These are phyloP conservation scores for Phyllotreta cruciferae DNA, from an alignment of 2,888 invertebrate genomes.

Conservation along the genomic window DNA sequence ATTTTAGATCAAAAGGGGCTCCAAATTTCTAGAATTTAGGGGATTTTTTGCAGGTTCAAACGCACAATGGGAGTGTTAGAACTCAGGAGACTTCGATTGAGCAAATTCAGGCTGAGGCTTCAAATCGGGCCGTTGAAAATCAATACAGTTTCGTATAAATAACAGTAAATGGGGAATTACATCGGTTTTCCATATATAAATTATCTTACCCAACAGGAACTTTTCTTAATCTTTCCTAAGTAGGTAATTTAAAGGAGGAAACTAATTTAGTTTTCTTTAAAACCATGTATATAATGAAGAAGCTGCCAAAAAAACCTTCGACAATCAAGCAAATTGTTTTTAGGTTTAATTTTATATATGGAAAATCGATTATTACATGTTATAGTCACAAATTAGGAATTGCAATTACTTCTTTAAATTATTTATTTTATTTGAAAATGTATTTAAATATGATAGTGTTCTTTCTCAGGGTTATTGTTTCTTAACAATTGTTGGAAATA, in stretches of 20 bases:
- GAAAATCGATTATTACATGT: constrained; percentile 4
- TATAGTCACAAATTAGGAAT: constrained; percentile 1
- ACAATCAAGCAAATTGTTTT: no score
- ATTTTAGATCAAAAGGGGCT: no score
- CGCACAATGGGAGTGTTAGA: constrained; percentile 82
- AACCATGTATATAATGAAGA: no score
- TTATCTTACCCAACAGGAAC: not conserved
- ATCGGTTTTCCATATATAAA: not conserved
- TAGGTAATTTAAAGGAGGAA: no score
- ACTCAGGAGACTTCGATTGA: constrained; percentile 81
- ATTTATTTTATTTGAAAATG: no score
- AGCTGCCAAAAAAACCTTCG: no score
- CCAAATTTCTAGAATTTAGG: constrained; percentile 29
- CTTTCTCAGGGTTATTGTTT: constrained; percentile 2
- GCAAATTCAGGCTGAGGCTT: constrained; percentile 60
- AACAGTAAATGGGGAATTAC: constrained; percentile 24
- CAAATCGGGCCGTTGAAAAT: constrained; percentile 78
- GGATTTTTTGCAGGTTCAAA: constrained; percentile 65
- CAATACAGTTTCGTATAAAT: constrained; percentile 77
- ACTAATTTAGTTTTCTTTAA: no score
- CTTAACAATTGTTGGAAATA: no score
- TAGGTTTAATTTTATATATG: constrained; percentile 2
- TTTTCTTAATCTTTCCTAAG: no score
- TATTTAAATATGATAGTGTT: no score
- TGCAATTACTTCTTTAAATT: no score